Conservation (phyloP, 2,113 vertebrate genomes). For the Promerops cafer region DNA sequence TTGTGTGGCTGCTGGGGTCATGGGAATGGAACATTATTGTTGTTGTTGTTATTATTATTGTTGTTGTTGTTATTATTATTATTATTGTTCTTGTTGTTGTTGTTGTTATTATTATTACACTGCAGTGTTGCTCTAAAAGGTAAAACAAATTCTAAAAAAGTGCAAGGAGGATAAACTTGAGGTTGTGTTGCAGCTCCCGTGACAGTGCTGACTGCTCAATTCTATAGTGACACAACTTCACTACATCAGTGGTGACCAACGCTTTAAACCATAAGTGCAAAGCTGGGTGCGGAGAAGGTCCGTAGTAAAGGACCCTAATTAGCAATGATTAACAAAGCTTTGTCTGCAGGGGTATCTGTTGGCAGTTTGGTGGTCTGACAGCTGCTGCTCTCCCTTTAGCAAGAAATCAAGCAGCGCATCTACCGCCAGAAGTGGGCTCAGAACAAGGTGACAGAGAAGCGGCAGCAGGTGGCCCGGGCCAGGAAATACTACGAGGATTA, state of each 20-base stretch:
- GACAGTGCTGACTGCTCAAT: not conserved
- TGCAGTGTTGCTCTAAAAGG: not conserved
- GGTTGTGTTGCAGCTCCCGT: not conserved
- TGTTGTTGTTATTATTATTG: too few species aligned
- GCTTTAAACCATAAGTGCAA: not conserved
- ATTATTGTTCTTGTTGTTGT: too few species aligned
- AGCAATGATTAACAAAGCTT: not conserved
- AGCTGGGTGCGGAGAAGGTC: not conserved
- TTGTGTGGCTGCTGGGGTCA: not conserved
- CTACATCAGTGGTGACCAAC: not conserved
- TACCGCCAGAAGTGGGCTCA: conserved; percentile 79
- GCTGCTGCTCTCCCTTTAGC: conserved; percentile 65
- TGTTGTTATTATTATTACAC: not conserved
- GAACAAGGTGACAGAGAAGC: conserved; percentile 80
- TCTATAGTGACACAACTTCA: not conserved
- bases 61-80: too few species aligned
- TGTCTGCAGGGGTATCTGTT: not conserved
- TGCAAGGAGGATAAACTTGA: not conserved
- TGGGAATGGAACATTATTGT: not conserved
- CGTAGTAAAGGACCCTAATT: not conserved
- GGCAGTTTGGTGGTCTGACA: not conserved
- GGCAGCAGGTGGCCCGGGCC: conserved; percentile 83
- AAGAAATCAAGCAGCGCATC: conserved; percentile 83
- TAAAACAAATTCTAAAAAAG: not conserved
- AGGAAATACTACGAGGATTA: conserved; percentile 88